phyloP scores from a whole-genome alignment of 2,797 vertebrate genomes.

The Sebastes iracundus region DNA sequence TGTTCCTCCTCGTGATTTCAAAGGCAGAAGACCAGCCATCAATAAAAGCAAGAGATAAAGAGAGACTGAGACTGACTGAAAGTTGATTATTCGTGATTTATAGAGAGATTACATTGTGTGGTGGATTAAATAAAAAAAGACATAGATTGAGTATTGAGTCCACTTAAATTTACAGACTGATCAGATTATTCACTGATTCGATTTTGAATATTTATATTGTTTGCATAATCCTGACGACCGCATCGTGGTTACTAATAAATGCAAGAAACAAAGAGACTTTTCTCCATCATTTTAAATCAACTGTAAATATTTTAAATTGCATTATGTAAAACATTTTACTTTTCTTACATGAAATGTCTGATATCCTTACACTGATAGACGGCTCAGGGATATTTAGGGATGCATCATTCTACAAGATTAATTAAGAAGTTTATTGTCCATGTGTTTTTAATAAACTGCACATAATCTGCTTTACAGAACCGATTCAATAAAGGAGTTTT shows the following conservation, averaged over 20 bases:
- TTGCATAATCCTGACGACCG: conserved; percentile 23
- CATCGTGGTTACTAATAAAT: not conserved
- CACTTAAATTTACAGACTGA: conserved; percentile 20
- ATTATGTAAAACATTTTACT: not conserved
- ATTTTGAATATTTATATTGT: conserved; percentile 34
- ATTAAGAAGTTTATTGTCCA: not conserved
- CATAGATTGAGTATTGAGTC: conserved; percentile 28
- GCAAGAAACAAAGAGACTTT: not conserved
- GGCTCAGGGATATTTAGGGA: not conserved
- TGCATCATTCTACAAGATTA: not conserved
- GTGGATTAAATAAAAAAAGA: conserved; percentile 36
- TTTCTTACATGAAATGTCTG: not conserved
- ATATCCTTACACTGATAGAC: not conserved
- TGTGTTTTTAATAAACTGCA: not conserved
- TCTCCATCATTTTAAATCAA: not conserved
- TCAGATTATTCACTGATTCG: conserved; percentile 30
- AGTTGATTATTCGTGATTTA: conserved; percentile 61
- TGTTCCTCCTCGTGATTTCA: conserved; percentile 47
- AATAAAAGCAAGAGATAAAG: conserved; percentile 36
- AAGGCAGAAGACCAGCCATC: conserved; percentile 43
- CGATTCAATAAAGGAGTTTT: not conserved
- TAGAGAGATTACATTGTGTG: conserved; percentile 24
- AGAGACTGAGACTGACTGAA: conserved; percentile 4
- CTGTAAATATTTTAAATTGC: not conserved
- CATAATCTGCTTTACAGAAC: conserved; percentile 11